A percentile compares a stretch with the other conserved stretches of the same genome.
phyloP scores from a whole-genome alignment of 2,888 invertebrate genomes.

The Gandaritis pyraliata region DNA sequence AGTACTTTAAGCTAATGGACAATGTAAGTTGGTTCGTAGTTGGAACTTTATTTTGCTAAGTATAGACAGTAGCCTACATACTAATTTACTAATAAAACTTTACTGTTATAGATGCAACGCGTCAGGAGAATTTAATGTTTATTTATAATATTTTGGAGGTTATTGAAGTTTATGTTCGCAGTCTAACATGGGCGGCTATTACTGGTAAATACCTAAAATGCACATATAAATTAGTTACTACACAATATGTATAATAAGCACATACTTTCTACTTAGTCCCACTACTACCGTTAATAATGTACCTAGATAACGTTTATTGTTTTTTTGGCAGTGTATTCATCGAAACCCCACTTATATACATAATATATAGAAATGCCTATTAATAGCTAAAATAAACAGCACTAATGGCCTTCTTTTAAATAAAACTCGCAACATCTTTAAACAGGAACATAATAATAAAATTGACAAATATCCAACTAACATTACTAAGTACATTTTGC shows the following conservation, averaged over 20 bases:
- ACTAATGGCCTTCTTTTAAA: slow-evolving; percentile 32
- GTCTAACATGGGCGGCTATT: no score
- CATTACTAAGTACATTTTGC: slow-evolving; percentile 58
- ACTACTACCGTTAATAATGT: slow-evolving; percentile 1
- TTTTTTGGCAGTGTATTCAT: slow-evolving; percentile 4
- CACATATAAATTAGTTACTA: no score
- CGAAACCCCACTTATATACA: background rate
- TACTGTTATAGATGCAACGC: no score
- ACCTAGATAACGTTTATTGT: background rate
- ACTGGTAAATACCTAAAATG: no score
- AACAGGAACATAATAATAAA: slow-evolving; percentile 74
- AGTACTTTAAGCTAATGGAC: no score
- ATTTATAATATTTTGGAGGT: no score
- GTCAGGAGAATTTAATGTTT: no score
- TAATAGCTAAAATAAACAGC: slow-evolving; percentile 15
- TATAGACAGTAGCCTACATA: no score
- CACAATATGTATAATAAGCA: background rate
- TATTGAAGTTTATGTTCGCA: no score
- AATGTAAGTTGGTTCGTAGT: no score
- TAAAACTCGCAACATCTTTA: slow-evolving; percentile 49
- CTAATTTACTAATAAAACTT: no score
- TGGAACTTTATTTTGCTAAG: no score
- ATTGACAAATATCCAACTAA: slow-evolving; percentile 72
- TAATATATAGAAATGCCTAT: background rate
- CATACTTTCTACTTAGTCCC: slow-evolving; percentile 4